phyloP scores from a whole-genome alignment of 2,113 vertebrate species.

The Phoxinus phoxinus region DNA sequence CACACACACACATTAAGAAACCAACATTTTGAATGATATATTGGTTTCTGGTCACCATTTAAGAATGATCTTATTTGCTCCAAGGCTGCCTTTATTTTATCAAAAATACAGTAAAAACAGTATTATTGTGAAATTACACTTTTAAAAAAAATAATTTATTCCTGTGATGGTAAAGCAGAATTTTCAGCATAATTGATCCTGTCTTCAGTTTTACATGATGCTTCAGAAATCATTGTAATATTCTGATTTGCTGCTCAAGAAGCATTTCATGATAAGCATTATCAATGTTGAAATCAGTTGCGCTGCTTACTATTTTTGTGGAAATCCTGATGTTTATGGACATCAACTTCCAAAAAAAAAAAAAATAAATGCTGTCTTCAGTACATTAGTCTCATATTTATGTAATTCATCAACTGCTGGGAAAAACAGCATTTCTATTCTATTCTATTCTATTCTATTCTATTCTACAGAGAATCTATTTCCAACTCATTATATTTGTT shows the following conservation, averaged over 20 bases:
- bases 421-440: neutral
- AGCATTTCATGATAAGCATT: neutral
- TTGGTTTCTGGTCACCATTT: no score
- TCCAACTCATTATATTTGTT: constrained; percentile 32
- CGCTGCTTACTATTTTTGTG: neutral
- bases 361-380: neutral
- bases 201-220: no score
- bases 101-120: no score
- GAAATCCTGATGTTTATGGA: neutral
- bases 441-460: no score
- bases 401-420: neutral
- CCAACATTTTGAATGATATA: no score
- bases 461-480: neutral
- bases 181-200: no score
- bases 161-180: no score
- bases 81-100: no score
- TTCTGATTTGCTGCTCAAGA: neutral
- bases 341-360: neutral
- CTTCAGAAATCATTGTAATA: neutral
- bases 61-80: no score
- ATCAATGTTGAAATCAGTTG: neutral
- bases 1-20: no score
- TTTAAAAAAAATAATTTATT: no score
- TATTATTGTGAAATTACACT: no score
- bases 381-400: neutral